phyloP scores from a whole-genome alignment of 2,888 invertebrate species.

The Choreutis nemorana region DNA sequence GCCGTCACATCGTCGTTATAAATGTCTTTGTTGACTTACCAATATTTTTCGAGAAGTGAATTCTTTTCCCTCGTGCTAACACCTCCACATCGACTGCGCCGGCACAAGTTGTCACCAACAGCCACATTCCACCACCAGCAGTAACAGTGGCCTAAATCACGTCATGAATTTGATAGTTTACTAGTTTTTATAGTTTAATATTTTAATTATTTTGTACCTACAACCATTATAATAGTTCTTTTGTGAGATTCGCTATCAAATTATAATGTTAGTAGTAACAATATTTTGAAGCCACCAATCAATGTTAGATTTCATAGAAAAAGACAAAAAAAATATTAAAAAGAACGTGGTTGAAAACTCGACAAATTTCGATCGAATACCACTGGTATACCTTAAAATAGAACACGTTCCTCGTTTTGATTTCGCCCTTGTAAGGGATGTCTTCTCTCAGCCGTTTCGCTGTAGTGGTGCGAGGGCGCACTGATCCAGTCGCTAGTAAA shows the following conservation, averaged over 20 bases:
- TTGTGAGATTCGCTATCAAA: too few species aligned
- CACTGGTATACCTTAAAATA: constrained; percentile 42
- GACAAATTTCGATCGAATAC: background rate
- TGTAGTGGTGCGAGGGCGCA: constrained; percentile 39
- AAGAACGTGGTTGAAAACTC: too few species aligned
- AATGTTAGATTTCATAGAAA: too few species aligned
- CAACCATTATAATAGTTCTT: too few species aligned
- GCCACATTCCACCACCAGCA: constrained; percentile 40
- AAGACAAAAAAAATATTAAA: too few species aligned
- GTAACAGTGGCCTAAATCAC: constrained; percentile 32
- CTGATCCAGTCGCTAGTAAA: constrained; percentile 36
- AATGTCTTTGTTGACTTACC: constrained; percentile 20
- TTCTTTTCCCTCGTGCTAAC: constrained; percentile 35
- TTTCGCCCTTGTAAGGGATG: constrained; percentile 30
- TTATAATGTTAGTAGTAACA: too few species aligned
- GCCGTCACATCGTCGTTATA: background rate
- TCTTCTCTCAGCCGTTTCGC: constrained; percentile 47
- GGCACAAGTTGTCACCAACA: constrained; percentile 39
- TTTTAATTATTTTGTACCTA: too few species aligned
- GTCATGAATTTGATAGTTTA: too few species aligned
- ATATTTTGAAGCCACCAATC: too few species aligned
- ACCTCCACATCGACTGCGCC: constrained; percentile 51
- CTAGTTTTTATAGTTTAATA: too few species aligned
- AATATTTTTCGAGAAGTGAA: constrained; percentile 36
- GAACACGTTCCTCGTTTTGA: constrained; percentile 37